Base-by-base conservation (phyloP, 2,888 invertebrate species). In the Synanthedon vespiformis region DNA sequence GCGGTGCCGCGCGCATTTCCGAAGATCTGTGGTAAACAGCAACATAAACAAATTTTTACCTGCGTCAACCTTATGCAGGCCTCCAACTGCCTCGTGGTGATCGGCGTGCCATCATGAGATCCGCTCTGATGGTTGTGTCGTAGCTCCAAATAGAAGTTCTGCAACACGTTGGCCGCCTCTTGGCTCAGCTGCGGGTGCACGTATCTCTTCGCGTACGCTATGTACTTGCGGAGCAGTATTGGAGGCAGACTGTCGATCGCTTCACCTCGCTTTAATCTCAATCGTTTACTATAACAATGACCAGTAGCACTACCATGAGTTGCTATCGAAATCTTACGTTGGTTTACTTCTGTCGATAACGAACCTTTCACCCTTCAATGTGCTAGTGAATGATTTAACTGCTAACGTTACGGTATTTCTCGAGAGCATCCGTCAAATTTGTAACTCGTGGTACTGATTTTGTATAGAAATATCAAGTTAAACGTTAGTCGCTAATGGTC, bases 151-250 rank as follows among this genome's bases (percentile, higher is more conserved):
- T 97, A 98, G 79, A 95, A 97, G 10, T 91, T 82, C 77, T 94
- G 92, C 18, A 97, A 74, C 1, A 92, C 82, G 56, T 84, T 80
- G 3, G 92, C 92, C 2, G 97, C 97, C 52, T 92, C 92, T 1
- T 79, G 72, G 40, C 91, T 91, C 14, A 98, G 85, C 64, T 89
- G 90, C 0, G 98, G 97, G 59, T 93, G 91, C 0, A 97, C 94
- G 77, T 95, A 95, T 74, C 95, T 92, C 56, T 93, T 91, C 0
- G 97, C 95, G 77, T 97, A 98, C 0, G 94, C 94, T 52, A 98
- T 93, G 70, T 97, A 98, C 82, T 97, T 97, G 56, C 96, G 90
- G 4, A 98, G 88, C 50, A 95, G 77, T 52, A 90, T 89, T 51
- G 92, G 88, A 0, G 97, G 95, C 54, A 98, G 81, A 3, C 91